phyloP scores from a whole-genome alignment of 2,888 invertebrate species.

The Physocephala rufipes region DNA sequence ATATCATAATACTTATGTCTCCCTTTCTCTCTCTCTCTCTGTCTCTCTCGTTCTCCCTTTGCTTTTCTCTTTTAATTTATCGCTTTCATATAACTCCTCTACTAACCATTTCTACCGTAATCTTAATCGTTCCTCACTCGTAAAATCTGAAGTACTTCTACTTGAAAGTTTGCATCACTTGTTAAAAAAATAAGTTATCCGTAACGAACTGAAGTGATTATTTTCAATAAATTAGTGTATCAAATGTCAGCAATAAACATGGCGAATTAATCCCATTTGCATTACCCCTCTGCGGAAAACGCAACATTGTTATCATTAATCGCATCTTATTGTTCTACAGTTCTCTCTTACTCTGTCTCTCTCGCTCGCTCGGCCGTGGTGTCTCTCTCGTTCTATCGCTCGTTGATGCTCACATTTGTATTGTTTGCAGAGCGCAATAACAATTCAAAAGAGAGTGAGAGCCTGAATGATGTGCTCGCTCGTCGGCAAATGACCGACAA shows the following conservation, averaged over 20 bases:
- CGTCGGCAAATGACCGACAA: not conserved
- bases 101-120: not conserved
- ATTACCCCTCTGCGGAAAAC: not conserved
- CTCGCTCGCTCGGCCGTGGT: not conserved
- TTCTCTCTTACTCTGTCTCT: not conserved
- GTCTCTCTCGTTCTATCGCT: too few species aligned
- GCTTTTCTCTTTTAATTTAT: not conserved
- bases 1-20: too few species aligned
- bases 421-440: slow-evolving; percentile 2
- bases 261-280: slow-evolving; percentile 9
- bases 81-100: not conserved
- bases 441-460: not conserved
- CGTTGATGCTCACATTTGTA: not conserved
- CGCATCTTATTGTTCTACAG: not conserved
- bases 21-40: not conserved
- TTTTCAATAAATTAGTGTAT: slow-evolving; percentile 5
- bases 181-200: not conserved
- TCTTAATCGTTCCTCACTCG: not conserved
- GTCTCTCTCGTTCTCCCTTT: not conserved
- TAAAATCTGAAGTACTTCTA: not conserved
- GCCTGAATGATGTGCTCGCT: not conserved
- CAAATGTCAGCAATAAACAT: not conserved
- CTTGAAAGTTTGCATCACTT: not conserved
- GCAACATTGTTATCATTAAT: slow-evolving; percentile 15
- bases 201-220: not conserved